Evolutionary conservation across 92 coral and sea anemone species (phyloP), one percentile per base, ranked within the genome.

Genomic region (Anthopleura xanthogrammica): DNA sequence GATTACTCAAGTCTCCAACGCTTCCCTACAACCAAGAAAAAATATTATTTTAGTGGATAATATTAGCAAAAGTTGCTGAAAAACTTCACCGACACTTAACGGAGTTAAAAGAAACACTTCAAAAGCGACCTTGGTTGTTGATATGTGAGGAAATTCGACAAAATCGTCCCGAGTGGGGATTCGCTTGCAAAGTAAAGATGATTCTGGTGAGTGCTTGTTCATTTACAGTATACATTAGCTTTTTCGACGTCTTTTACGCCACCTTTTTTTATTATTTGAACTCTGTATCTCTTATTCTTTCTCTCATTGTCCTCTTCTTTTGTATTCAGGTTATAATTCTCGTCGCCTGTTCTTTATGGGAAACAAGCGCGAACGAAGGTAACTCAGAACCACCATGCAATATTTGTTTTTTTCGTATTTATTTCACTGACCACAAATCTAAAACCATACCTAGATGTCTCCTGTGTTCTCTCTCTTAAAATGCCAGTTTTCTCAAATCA

Each of bases 141-240:
- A 42, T 20, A 80, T 80, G 83, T 80, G 83, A 80, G 76, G 76
- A 66, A 60, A 60, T 66, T 41, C 60, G 60, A 6, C 23, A 13
- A 64, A 52, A 64, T 13, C 20, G 83, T 80, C 83, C 83, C 83
- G 83, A 43, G 42, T 80, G 19, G 57, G 83, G 83, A 80, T 80
- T 80, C 42, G 62, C 46, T 41, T n/a, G 60, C 41, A 39, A 36
- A 23, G 22, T 64, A 46, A 60, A 41, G 24, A 80, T 80, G 83
- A 24, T 64, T 19, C 22, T 41, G 83, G 83, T 80, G 50, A 80
- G 43, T 24, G 20, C 13, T 72, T 72, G 23, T 72, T 42, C 54
- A 42, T 48, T 46, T 75, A 2, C 43, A 2, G 36, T 14, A 41
- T 48, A 43, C 7, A 75, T 41, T 41, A 40, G 3, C 23, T n/a